Evolutionary conservation across 2,797 vertebrate species (phyloP), one percentile per base, ranked within the genome.

Genomic region (Novumbra hubbsi): DNA sequence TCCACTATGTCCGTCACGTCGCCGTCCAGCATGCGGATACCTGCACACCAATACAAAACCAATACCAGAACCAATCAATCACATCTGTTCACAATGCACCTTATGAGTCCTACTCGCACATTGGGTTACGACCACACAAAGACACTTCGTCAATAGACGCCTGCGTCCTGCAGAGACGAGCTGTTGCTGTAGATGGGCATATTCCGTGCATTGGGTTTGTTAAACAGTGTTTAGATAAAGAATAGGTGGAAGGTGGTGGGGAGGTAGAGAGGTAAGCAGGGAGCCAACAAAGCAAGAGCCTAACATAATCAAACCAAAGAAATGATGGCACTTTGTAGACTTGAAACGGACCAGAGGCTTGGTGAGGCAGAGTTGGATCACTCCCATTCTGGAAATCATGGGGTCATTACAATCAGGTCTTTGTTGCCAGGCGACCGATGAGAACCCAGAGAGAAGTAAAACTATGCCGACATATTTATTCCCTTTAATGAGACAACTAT

Each of bases 1-100:
- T 98, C 96, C 24, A 96, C 89, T 0, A 96, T 15, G 41, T 97
- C 96, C 0, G 89, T 96, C 82, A 97, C 89, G 74, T 92, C 81
- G 0, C 96, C 96, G 0, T 97, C 96, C 85, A 98, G 89, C 96
- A 98, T 96, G 67, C 96, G 90, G 72, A 98, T 95, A 0, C 96
- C 96, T 97, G 87, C 12, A 38, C 71, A 50, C 2, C 24, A 11
- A 12, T 60, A 60, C 55, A 60, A 3, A 60, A 60, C 55, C 55
- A 60, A 3, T 24, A 60, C 55, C 55, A 24, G 24, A 1, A 24
- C 24, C 55, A 60, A 60, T 17, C 55, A 24, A 60, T 60, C 21
- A 21, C 21, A 60, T 11, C n/a, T 12, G 21, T 60, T 60, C 12
- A 24, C 24, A 60, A 57, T 21, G 21, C 55, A 60, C 21, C 3